Percentiles rank a stretch among this genome's conserved stretches.
Evolutionary conservation across 2,797 vertebrate genomes (phyloP).

Genomic region (Hypotaenidia okinawae): DNA sequence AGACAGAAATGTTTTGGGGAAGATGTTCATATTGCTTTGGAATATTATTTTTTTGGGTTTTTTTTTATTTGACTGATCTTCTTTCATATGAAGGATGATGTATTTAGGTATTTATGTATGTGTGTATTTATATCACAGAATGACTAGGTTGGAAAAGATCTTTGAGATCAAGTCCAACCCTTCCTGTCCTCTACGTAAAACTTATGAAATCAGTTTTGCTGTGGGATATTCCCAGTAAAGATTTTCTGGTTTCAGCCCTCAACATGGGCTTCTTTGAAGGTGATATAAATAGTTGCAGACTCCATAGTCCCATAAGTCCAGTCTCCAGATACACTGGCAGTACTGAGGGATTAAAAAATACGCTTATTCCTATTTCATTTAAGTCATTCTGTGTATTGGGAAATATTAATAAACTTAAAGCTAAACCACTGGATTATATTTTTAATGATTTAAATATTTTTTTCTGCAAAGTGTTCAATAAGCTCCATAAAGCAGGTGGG

Average conservation of each 20-base stretch:
- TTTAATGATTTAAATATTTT: not conserved
- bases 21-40: not conserved
- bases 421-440: not conserved
- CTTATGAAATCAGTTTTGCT: not conserved
- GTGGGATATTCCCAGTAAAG: not conserved
- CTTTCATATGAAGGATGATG: not conserved
- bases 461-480: not conserved
- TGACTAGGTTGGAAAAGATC: no score
- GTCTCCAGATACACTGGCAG: not conserved
- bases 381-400: not conserved
- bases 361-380: not conserved
- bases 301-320: not conserved
- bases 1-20: not conserved
- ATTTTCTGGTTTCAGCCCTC: not conserved
- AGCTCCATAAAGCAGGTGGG: not conserved
- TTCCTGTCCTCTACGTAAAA: no score
- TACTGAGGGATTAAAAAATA: not conserved
- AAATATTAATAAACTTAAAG: not conserved
- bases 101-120: not conserved
- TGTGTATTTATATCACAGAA: not conserved
- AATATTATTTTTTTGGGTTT: not conserved
- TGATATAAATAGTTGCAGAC: not conserved
- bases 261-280: not conserved
- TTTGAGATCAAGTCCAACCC: no score
- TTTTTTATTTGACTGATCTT: not conserved